phyloP scores from a whole-genome alignment of 1,140 invertebrate genomes.

The Brachionus sp. region DNA sequence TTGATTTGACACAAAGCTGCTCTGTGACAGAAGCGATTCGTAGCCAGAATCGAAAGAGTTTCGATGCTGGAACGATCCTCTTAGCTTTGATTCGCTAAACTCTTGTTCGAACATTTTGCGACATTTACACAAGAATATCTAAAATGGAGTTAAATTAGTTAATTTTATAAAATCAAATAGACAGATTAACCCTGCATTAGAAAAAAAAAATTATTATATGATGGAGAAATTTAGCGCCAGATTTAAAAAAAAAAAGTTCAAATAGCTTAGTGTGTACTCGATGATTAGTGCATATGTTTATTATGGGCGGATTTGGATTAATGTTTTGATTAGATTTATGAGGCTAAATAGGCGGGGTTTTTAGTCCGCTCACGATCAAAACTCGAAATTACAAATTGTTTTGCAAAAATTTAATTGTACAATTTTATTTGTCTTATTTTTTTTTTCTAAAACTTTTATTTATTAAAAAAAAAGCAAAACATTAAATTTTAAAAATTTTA shows the following conservation, averaged over 20 bases:
- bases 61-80: not conserved
- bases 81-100: not conserved
- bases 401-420: not conserved
- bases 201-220: not conserved
- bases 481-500: not conserved
- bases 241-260: not conserved
- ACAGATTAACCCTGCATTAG: not conserved
- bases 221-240: not conserved
- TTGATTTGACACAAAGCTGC: not conserved
- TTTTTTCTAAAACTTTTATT: no score
- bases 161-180: not conserved
- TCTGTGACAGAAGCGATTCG: slow-evolving; percentile 15
- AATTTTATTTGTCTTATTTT: not conserved
- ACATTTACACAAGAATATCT: not conserved
- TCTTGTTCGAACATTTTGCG: slow-evolving; percentile 13
- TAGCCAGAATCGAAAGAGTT: slow-evolving; percentile 36
- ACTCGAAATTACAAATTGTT: not conserved
- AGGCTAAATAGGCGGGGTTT: not conserved
- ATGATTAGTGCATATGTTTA: not conserved
- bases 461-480: not conserved
- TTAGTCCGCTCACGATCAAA: not conserved
- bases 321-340: not conserved
- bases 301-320: not conserved
- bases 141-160: not conserved
- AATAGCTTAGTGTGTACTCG: not conserved